Base-by-base conservation (phyloP, 1,140 invertebrate genomes). In the Saccostrea echinata region DNA sequence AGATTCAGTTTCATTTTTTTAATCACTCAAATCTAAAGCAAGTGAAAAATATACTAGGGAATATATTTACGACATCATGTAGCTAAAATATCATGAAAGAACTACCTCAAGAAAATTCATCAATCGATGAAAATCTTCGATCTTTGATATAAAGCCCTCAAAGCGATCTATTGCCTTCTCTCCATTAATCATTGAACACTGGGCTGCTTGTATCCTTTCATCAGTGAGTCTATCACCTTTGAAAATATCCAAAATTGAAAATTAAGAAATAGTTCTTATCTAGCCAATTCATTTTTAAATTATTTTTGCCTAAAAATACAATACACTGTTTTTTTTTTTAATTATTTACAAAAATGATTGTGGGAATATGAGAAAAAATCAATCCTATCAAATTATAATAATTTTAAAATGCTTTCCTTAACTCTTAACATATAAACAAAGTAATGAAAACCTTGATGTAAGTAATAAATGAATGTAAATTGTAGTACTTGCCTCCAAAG, bases 111-210 rank as follows among this genome's bases (percentile, higher is more conserved):
- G 51, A 33, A 87, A 83, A 52, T 87, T 83, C 86, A 87, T 84
- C 8, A 87, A 51, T 24, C 76, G 53, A 87, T 87, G 57, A 51
- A 83, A 84, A n/a, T 83, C 86, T 51, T 84, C 86, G 18, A 68
- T 84, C 57, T 87, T 87, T 11, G 86, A 87, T 18, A 87, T 87
- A n/a, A 87, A 87, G 3, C 82, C 86, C 51, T 84, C 82, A 27
- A 87, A 43, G 43, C 61, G 71, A 35, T 84, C 86, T 87, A 68
- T 84, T 27, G 30, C 6, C 13, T 51, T 83, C 6, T 16, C 24
- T 52, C 52, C 43, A 52, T 87, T 84, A 16, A 24, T 21, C 80
- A 87, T 71, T 1, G 86, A 81, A 24, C 13, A 21, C 64, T 87
- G 86, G 11, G 86, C 86, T 52, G 52, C n/a, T 52, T 87, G 86